Evolutionary conservation across 2,113 vertebrate species (phyloP), one percentile per base, ranked within the genome.

Genomic region (Saimiri boliviensis): DNA sequence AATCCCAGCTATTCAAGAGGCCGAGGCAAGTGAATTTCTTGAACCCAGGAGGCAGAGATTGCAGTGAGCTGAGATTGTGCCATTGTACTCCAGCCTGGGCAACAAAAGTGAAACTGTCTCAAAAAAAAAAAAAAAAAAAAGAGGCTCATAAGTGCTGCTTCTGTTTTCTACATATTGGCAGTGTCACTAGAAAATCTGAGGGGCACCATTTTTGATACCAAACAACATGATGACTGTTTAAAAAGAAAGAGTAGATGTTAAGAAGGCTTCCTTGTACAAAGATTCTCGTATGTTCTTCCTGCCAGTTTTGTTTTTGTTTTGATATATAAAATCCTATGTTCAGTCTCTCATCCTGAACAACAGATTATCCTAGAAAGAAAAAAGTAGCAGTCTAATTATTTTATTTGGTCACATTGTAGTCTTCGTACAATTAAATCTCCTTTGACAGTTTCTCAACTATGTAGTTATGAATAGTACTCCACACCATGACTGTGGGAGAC

Each of bases 171-270:
- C 14, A 12, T 21, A 20, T 25, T 6, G 4, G 35, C 30, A 6
- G 11, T 32, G 13, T 10, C 25, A 32, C 82, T 37, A 76, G 68
- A 84, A 88, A 76, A 49, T 37, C 32, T 6, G 4, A 89, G 35
- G 5, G 5, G 13, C 8, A 7, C 19, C 0, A 0, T 10, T 86
- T 73, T 23, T 0, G 6, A 6, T 3, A 12, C 19, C 30, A 25
- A n/a, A 25, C 27, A 49, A 27, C 1, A 3, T 56, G 12, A 0
- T 3, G 32, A 27, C 6, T 63, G 5, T 68, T 40, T 92, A 12
- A 21, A 47, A 58, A 66, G 70, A 85, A 60, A 0, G 14, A 8
- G 56, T 25, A 21, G 25, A 2, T 40, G 19, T 19, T 77, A 45
- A 49, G 37, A 47, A 49, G n/a, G 30, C 1, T 10, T 27, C 30